Conservation (phyloP, 2,113 vertebrate species). For the Bujurquina vittata region DNA sequence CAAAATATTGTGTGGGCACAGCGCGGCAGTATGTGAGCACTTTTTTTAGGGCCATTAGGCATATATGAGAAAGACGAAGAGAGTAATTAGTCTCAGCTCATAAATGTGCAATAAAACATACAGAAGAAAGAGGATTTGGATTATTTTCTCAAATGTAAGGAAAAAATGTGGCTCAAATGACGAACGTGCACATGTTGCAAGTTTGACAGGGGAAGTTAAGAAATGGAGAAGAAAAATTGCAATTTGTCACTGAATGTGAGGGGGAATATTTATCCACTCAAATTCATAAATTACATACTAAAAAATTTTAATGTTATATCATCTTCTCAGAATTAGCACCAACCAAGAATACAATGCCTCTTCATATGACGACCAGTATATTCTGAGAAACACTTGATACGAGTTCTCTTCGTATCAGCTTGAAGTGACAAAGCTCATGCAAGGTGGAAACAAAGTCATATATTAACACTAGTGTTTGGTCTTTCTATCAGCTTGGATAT, state of each 20-base stretch:
- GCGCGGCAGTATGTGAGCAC: background rate
- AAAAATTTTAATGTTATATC: background rate
- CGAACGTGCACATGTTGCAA: background rate
- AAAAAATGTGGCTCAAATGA: background rate
- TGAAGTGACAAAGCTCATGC: background rate
- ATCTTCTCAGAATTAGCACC: background rate
- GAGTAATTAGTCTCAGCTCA: conserved; percentile 30
- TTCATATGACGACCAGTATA: background rate
- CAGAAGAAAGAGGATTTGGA: background rate
- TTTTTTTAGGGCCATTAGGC: conserved; percentile 26
- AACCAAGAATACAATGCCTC: background rate
- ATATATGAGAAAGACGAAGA: conserved; percentile 9
- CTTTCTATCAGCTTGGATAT: conserved; percentile 18
- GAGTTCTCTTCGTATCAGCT: background rate
- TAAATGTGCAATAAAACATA: conserved; percentile 9
- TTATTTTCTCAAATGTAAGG: background rate
- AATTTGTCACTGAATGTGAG: background rate
- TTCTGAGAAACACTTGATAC: background rate
- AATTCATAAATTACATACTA: background rate
- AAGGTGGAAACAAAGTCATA: background rate
- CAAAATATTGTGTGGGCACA: background rate
- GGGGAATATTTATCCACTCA: background rate
- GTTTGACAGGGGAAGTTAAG: background rate
- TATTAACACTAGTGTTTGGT: conserved; percentile 10
- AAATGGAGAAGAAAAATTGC: background rate